phyloP scores from a whole-genome alignment of 2,888 invertebrate genomes.

The Flexamia atlantica region DNA sequence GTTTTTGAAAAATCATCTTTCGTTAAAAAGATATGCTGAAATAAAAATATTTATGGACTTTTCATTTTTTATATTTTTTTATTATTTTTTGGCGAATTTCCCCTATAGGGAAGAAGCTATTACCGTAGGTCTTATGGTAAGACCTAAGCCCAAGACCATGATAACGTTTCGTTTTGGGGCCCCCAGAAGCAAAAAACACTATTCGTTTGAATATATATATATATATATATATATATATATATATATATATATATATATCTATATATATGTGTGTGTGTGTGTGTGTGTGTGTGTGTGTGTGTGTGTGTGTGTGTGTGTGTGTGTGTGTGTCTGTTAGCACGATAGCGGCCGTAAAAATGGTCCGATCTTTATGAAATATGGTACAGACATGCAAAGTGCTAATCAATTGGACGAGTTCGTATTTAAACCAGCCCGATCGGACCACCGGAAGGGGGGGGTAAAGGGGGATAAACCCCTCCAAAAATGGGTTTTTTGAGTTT shows the following conservation, averaged over 20 bases:
- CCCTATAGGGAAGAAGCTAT: not conserved
- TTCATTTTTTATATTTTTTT: not conserved
- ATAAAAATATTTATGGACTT: no score
- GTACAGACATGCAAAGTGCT: not conserved
- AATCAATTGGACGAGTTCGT: no score
- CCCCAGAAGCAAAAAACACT: conserved; percentile 2
- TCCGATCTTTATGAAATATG: not conserved
- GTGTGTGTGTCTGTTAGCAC: not conserved
- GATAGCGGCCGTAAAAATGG: not conserved
- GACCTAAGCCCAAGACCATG: no score
- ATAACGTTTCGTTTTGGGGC: no score
- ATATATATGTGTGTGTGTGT: not conserved
- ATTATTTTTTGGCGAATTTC: not conserved
- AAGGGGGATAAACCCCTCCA: not conserved
- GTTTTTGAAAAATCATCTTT: no score
- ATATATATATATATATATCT: not conserved
- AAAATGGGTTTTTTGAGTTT: not conserved
- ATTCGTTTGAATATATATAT: not conserved
- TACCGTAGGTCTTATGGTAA: no score
- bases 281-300: conserved; percentile 18
- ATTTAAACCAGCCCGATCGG: not conserved
- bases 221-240: not conserved
- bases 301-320: no score
- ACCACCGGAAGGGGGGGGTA: not conserved
- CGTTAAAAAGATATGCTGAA: no score